phyloP scores from a whole-genome alignment of 2,113 vertebrate genomes.

The Origma solitaria region DNA sequence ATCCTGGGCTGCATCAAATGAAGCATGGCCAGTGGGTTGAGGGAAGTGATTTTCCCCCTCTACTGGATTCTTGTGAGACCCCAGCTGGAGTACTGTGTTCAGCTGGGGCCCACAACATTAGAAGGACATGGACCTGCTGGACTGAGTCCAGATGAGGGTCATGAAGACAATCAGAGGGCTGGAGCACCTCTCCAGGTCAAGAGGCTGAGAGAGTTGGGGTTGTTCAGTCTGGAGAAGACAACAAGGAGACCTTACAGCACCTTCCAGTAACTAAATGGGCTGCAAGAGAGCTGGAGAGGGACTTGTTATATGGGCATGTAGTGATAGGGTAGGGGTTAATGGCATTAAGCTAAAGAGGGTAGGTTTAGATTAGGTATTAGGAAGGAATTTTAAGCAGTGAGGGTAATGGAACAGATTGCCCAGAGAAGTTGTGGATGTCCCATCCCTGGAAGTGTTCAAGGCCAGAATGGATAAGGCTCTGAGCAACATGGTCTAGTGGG shows the following conservation, averaged over 20 bases:
- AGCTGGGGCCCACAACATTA: accelerated
- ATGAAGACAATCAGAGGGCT: background rate
- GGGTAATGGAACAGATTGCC: background rate
- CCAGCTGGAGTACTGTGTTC: background rate
- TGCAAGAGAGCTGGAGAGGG: background rate
- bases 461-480: background rate
- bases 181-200: background rate
- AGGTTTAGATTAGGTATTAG: background rate
- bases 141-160: background rate
- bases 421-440: background rate
- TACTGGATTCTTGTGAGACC: accelerated
- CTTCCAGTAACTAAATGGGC: background rate
- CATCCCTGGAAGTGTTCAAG: background rate
- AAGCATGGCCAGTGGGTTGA: background rate
- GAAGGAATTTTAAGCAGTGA: background rate
- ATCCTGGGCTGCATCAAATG: background rate
- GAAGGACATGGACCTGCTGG: background rate
- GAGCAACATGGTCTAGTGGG: background rate
- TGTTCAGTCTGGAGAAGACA: background rate
- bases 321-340: background rate
- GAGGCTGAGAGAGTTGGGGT: background rate
- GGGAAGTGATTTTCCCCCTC: background rate
- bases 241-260: background rate
- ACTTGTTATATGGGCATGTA: background rate
- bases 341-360: background rate